These are phyloP conservation scores for Pectinophora gossypiella DNA, from an alignment of 1,140 invertebrate species.

Conservation along the genomic window DNA sequence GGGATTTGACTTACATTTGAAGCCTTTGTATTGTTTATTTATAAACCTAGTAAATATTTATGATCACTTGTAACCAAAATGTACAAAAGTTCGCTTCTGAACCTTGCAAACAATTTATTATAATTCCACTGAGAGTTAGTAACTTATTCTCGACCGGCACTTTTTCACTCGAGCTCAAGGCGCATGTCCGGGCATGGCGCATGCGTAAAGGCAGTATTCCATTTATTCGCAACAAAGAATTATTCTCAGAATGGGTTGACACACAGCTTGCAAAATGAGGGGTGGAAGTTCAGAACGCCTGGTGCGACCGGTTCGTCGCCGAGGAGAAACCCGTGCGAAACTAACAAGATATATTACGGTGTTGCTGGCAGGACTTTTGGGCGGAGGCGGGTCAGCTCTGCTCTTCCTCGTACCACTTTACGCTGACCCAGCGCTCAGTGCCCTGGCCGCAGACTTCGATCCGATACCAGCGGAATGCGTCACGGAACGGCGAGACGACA, in stretches of 20 bases:
- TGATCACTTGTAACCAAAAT: no score
- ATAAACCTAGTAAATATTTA: no score
- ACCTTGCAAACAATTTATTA: no score
- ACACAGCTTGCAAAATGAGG: conserved; percentile 77
- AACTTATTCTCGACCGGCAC: no score
- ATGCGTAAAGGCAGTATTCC: conserved; percentile 3
- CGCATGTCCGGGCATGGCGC: neutral
- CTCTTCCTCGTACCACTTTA: conserved; percentile 92
- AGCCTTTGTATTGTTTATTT: no score
- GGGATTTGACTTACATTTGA: no score
- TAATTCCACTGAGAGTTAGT: no score
- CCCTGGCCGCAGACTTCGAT: conserved; percentile 88
- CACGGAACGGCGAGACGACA: conserved; percentile 84
- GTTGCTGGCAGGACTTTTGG: conserved; percentile 84
- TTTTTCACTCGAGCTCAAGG: no score
- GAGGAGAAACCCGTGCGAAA: conserved; percentile 81
- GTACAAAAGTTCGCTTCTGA: no score
- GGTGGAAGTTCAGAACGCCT: conserved; percentile 90
- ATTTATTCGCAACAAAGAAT: neutral
- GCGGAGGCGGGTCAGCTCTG: conserved; percentile 87
- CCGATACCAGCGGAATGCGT: conserved; percentile 86
- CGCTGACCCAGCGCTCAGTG: conserved; percentile 92
- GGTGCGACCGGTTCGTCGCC: conserved; percentile 78
- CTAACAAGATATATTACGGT: conserved; percentile 87
- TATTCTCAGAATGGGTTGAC: conserved; percentile 58